A percentile compares a stretch with the other conserved stretches of the same genome.
These are phyloP conservation scores for Xiphophorus couchianus DNA, from an alignment of 2,113 vertebrate species.

Conservation along the genomic window DNA sequence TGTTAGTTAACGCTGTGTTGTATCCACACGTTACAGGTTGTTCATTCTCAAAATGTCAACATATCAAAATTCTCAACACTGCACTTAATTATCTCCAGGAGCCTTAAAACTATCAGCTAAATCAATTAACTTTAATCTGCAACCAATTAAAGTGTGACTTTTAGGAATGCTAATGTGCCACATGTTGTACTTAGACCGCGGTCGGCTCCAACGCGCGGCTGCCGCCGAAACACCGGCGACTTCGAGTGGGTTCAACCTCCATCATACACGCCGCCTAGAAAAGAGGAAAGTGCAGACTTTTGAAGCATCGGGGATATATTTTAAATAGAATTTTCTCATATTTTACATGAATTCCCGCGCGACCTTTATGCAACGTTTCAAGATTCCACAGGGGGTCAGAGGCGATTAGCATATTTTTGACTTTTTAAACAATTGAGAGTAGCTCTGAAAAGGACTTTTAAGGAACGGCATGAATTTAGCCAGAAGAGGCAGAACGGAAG, in stretches of 20 bases:
- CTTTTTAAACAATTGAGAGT: constrained; percentile 64
- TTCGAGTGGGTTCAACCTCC: not conserved
- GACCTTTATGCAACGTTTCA: constrained; percentile 41
- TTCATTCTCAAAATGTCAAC: constrained; percentile 83
- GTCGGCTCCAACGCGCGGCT: constrained; percentile 1
- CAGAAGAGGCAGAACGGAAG: constrained; percentile 36
- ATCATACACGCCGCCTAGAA: not conserved
- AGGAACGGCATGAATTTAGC: constrained; percentile 27
- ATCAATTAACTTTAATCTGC: constrained; percentile 81
- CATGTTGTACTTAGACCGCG: constrained; percentile 48
- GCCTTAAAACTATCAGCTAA: constrained; percentile 77
- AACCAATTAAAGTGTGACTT: constrained; percentile 79
- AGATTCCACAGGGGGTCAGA: constrained; percentile 53
- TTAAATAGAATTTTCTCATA: not conserved
- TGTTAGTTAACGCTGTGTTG: constrained; percentile 75
- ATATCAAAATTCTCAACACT: constrained; percentile 80
- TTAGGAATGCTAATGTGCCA: constrained; percentile 73
- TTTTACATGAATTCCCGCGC: constrained; percentile 22
- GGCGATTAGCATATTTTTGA: constrained; percentile 68
- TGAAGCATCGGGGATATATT: not conserved
- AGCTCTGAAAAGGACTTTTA: constrained; percentile 25
- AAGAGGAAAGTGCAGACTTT: constrained; percentile 8
- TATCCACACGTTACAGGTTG: constrained; percentile 71
- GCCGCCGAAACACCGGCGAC: not conserved
- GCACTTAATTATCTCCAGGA: constrained; percentile 79